Evolutionary conservation across 2,113 vertebrate genomes (phyloP), one percentile per base, ranked within the genome.

Genomic region (Stictonetta naevosa): DNA sequence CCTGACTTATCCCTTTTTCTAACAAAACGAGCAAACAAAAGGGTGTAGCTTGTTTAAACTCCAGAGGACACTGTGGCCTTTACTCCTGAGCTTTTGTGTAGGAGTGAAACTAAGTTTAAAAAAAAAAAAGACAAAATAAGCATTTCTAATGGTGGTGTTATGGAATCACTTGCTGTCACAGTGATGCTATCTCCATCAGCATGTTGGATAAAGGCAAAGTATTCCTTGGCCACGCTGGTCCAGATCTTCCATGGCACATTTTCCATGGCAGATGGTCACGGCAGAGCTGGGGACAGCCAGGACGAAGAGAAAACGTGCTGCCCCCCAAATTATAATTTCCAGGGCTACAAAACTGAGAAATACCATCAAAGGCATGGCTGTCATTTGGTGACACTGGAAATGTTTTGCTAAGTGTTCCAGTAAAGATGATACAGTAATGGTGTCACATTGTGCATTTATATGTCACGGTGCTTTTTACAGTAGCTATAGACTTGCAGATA

Each of bases 341-440:
- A 89, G 89, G 79, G 18, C 33, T 71, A 78, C 78, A 71, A 94
- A 96, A 80, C 33, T 17, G 38, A 36, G 79, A 93, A 96, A 78
- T 86, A 80, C 88, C 67, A 58, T 81, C 87, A 71, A 95, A 86
- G 73, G 8, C 76, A 69, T 55, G 60, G 8, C 33, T 96, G 71
- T 86, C 68, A 90, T 92, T 96, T 94, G 67, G 60, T 95, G 72
- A 90, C 55, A 94, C 94, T 88, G 92, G 93, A 89, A 91, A 53
- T 83, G 90, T 72, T 97, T 96, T 90, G 67, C 91, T 96, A 95
- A 94, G 55, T 92, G 63, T 96, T 97, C 94, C 83, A 90, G 74
- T 91, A 85, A 96, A 95, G 90, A 93, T 88, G 69, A 90, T 92
- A 94, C 82, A 94, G 93, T 86, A 93, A 83, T 34, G 66, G 38